Evolutionary conservation across 2,797 vertebrate genomes (phyloP), one percentile per base, ranked within the genome.

Genomic region (Chloroceryle amazona): DNA sequence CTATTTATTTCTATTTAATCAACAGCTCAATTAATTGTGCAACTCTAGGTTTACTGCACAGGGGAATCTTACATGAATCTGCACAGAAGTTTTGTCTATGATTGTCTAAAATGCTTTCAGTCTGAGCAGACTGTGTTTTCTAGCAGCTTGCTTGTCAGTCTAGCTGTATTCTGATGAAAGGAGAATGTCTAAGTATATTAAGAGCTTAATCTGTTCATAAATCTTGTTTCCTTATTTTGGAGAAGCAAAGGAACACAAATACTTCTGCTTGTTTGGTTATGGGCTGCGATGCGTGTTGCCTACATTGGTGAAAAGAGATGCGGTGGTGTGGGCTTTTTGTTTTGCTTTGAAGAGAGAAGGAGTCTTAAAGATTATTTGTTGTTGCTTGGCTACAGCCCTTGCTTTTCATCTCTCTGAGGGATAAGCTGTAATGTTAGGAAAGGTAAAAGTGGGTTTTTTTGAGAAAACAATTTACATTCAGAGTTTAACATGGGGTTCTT

Each of bases 331-430:
- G 51, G 58, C 18, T 89, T 19, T 62, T 39, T 67, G 31, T 23
- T 82, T 54, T 75, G 42, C 81, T 95, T 83, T 83, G 75, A 78
- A 79, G 54, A 83, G 23, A 57, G 62, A 21, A 74, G n/a, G 61
- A 86, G 18, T 52, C 86, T 57, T 80, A 23, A 76, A 87, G 71
- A 78, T 78, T 65, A 18, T n/a, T 25, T 86, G 12, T 21, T 86
- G 91, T 95, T 95, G 93, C 94, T 88, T 96, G 79, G 89, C 86
- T 96, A 93, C 94, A 89, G 75, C 33, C 49, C 66, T 94, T 81
- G 72, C n/a, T 86, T 87, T 92, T 85, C 75, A 79, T 51, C 42
- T 74, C 89, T 90, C 62, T 21, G 7, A 44, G 51, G 71, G 46
- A 39, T n/a, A 78, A 87, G 15, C 9, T 86, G 52, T 41, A n/a